Conservation (phyloP, 2,888 invertebrate genomes). For the Sminthurides aquaticus region DNA sequence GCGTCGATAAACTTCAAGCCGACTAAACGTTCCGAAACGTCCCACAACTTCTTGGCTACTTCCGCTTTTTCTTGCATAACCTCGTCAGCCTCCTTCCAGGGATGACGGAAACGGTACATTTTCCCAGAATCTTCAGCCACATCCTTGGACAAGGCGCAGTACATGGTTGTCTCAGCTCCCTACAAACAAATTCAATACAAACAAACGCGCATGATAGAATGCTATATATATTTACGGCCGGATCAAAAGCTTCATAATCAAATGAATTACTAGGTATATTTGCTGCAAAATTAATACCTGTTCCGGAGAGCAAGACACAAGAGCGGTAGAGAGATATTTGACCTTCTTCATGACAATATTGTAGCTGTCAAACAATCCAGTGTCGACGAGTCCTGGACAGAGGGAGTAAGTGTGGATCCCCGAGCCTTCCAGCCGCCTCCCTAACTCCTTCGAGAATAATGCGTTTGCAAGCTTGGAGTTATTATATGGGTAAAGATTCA, state of each 20-base stretch:
- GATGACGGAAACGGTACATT: slow-evolving; percentile 58
- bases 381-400: slow-evolving; percentile 34
- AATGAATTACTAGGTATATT: too few relatives aligned
- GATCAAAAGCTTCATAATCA: too few relatives aligned
- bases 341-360: neutral
- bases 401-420: slow-evolving; percentile 32
- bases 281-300: neutral
- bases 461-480: slow-evolving; percentile 46
- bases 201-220: too few relatives aligned
- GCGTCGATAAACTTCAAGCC: slow-evolving; percentile 52
- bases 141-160: slow-evolving; percentile 67
- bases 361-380: slow-evolving; percentile 10
- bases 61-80: slow-evolving; percentile 50
- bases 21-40: slow-evolving; percentile 65
- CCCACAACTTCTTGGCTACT: slow-evolving; percentile 62
- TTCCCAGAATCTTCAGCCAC: slow-evolving; percentile 60
- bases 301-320: neutral
- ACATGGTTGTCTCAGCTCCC: slow-evolving; percentile 73
- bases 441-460: slow-evolving; percentile 44
- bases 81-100: slow-evolving; percentile 27
- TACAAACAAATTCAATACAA: too few relatives aligned
- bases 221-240: too few relatives aligned
- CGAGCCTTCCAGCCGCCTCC: slow-evolving; percentile 35
- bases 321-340: neutral
- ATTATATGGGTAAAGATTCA: slow-evolving; percentile 41